Evolutionary conservation across 2,888 invertebrate species (phyloP), one percentile per base, ranked within the genome.

Genomic region (Biston stratarius): DNA sequence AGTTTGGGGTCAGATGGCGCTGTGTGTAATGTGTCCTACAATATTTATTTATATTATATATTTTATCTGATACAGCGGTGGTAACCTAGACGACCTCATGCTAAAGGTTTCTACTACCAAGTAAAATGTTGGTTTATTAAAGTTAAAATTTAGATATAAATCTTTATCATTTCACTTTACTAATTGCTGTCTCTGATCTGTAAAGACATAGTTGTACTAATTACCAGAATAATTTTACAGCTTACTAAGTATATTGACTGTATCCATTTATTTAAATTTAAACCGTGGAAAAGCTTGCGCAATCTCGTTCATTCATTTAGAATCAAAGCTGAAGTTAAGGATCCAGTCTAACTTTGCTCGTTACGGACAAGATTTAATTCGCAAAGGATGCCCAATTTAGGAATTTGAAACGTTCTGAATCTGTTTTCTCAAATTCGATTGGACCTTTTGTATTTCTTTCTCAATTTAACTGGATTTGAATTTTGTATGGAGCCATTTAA

Each of bases 281-380:
- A 66, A 53, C n/a, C 10, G 10, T 10, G 55, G 40, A 53, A 70
- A 36, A 47, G 33, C 61, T 58, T 44, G 12, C 69, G 56, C 61
- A 49, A 53, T 67, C 67, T 64, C 45, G 47, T 71, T 68, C 42
- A 64, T 72, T 69, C 65, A 68, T 70, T 72, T 55, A 57, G 62
- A 73, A 67, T 63, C 64, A 74, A 69, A 70, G 67, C 67, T 58
- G 53, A 70, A 71, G 68, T 66, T 58, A 57, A 59, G 55, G 59
- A 45, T 45, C 52, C 36, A 36, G 48, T 49, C 40, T 11, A 74
- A 76, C 73, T 76, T 74, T 53, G 69, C 72, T 76, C 73, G 72
- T 74, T 73, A 74, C 49, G 49, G 60, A 64, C 45, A 52, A 70
- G 61, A 67, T 70, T 69, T 60, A 63, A 69, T 69, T 64, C 64